Conservation (phyloP, 1,140 invertebrate species). For the Copidosoma floridanum region DNA sequence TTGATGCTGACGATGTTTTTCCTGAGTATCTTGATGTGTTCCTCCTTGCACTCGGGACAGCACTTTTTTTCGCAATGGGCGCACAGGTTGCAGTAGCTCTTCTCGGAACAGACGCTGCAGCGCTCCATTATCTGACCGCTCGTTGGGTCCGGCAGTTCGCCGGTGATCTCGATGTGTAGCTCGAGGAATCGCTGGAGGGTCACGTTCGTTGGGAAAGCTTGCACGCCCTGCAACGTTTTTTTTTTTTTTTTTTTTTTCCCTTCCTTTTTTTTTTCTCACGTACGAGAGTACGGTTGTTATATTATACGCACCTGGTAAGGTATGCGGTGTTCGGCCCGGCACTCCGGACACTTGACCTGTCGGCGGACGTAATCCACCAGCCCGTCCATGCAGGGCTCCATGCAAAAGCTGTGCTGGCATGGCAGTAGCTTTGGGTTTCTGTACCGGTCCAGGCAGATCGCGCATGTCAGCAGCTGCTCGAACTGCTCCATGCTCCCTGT, state of each 20-base stretch:
- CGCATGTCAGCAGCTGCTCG: constrained; percentile 95
- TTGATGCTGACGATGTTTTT: constrained; percentile 92
- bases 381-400: constrained; percentile 97
- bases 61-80: constrained; percentile 94
- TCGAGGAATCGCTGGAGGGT: constrained; percentile 94
- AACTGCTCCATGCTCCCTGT: constrained; percentile 84
- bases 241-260: too few relatives aligned
- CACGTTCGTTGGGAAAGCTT: constrained; percentile 94
- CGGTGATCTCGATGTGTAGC: constrained; percentile 90
- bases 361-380: constrained; percentile 90
- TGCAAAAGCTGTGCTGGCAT: constrained; percentile 99
- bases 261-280: too few relatives aligned
- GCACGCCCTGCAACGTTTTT: constrained; percentile 72
- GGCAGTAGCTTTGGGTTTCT: constrained; percentile 95
- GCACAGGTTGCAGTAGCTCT: constrained; percentile 85
- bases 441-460: constrained; percentile 96
- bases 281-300: too few relatives aligned
- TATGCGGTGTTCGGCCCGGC: constrained; percentile 93
- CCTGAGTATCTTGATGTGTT: constrained; percentile 93
- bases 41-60: constrained; percentile 85
- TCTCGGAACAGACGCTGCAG: constrained; percentile 91
- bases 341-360: constrained; percentile 99
- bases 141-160: constrained; percentile 85
- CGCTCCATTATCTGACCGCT: constrained; percentile 83
- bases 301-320: constrained; percentile 80